Percentiles rank a stretch among this genome's conserved stretches.
Evolutionary conservation across 2,113 vertebrate species (phyloP).

Genomic region (Archilochus colubris): DNA sequence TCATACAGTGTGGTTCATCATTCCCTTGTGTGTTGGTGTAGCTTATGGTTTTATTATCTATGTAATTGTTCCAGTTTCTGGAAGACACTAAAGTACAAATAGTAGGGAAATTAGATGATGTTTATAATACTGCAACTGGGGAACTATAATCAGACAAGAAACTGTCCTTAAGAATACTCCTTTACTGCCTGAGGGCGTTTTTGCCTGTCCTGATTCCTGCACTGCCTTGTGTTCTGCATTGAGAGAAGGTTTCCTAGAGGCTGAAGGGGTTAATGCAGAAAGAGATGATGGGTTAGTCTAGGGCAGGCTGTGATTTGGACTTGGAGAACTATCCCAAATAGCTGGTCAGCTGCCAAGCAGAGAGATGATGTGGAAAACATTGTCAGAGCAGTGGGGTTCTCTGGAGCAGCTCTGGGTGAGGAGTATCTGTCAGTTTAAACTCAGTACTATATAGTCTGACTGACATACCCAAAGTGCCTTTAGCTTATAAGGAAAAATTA

Average conservation of each 20-base stretch:
- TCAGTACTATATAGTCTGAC: neutral
- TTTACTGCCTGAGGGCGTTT: neutral
- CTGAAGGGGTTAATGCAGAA: conserved; percentile 38
- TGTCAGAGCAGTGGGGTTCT: neutral
- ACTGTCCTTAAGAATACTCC: neutral
- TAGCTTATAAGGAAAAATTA: neutral
- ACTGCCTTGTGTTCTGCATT: neutral
- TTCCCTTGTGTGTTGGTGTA: neutral
- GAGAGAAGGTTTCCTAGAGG: neutral
- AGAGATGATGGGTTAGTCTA: conserved; percentile 15
- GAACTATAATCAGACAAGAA: neutral
- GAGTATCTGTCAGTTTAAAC: conserved; percentile 17
- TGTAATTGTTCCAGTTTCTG: neutral
- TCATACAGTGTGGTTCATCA: neutral
- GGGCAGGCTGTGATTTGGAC: conserved; percentile 52
- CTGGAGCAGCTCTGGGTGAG: conserved; percentile 7
- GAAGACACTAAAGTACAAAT: neutral
- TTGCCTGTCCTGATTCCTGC: rapidly evolving
- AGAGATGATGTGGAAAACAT: neutral
- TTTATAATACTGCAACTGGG: neutral
- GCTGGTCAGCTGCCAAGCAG: conserved; percentile 7
- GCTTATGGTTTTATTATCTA: neutral
- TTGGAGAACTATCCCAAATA: conserved; percentile 19
- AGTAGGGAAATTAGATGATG: neutral
- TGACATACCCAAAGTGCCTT: neutral